Base-by-base conservation (phyloP, 2,888 invertebrate species). In the Patella pellucida region DNA sequence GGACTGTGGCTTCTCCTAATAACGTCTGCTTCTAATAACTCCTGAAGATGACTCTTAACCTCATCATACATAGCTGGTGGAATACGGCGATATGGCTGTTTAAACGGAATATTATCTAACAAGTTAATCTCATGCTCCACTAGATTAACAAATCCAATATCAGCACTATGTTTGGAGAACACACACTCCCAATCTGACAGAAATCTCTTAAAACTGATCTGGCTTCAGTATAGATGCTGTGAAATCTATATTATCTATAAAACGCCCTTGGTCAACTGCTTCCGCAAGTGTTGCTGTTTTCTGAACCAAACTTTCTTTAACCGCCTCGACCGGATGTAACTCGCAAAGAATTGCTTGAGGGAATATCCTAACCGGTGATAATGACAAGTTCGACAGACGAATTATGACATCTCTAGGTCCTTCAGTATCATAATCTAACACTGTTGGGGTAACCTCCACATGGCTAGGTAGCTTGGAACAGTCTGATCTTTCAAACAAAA, bases 111-210 rank as follows among this genome's bases (percentile, higher is more conserved):
- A n/a, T 75, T 73, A 23, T 71, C 54, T 2, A 31, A 23, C 15
- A 77, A 16, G 19, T 74, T 71, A n/a, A 77, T 77, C 51, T 72
- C 69, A 62, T 77, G 77, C 52, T 77, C 68, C 0, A 74, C 69
- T 15, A 77, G 3, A 51, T 69, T 56, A 15, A 74, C 68, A 51
- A 27, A 52, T 0, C 74, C 68, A 0, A 77, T 7, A 68, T 77
- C 72, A 9, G 50, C 69, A 15, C 56, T 50, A 14, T 56, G 50
- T 56, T 70, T 71, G n/a, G 71, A 76, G 27, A 76, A 73, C 16
- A 54, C n/a, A 54, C n/a, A n/a, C n/a, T 54, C n/a, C 54, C 15
- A 54, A 7, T n/a, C n/a, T 7, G 16, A 54, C 54, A 54, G n/a
- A 54, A 54, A 54, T n/a, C 16, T 54, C 1, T 54, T 54, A 16